Conservation (phyloP, 1,140 invertebrate genomes). For the Neotoxoptera formosana region DNA sequence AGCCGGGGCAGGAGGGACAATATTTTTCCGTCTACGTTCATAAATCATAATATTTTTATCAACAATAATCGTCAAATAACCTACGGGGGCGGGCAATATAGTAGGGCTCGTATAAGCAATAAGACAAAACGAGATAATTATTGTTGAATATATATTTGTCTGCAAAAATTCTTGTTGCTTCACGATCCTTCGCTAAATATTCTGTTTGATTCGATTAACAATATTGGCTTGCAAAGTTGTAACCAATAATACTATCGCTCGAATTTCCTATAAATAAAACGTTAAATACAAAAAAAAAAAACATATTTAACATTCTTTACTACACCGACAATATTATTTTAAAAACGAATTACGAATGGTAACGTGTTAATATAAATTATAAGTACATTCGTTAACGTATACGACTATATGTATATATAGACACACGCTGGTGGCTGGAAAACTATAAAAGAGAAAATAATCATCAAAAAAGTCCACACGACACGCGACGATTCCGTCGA, state of each 20-base stretch:
- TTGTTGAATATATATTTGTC: no score
- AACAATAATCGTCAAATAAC: not conserved
- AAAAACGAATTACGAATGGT: not conserved
- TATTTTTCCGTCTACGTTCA: not conserved
- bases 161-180: no score
- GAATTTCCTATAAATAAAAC: not conserved
- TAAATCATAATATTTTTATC: not conserved
- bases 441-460: not conserved
- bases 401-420: no score
- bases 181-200: no score
- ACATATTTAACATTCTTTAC: no score
- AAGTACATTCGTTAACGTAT: not conserved
- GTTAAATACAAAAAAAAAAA: not conserved
- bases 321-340: not conserved
- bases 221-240: no score
- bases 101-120: no score
- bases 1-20: not conserved
- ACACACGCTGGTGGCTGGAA: not conserved
- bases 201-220: no score
- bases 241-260: no score
- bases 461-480: no score
- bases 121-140: not conserved
- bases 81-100: no score
- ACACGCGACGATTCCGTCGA: not conserved
- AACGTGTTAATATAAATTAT: not conserved